Conservation (phyloP, 2,797 vertebrate species). For the Mus minutoides region DNA sequence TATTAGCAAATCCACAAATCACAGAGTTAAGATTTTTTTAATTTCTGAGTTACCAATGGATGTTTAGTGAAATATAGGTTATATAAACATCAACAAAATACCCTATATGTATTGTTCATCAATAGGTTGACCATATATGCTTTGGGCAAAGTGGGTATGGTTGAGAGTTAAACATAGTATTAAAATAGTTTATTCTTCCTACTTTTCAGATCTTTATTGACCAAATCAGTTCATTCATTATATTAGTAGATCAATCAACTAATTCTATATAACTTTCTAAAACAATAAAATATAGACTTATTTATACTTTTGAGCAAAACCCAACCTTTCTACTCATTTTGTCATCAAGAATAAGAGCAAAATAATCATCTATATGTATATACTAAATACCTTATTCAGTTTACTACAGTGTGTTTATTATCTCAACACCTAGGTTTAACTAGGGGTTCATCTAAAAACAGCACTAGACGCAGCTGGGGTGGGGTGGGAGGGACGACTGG, state of each 20-base stretch:
- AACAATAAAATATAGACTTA: neutral
- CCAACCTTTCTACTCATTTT: neutral
- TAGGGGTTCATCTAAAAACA: neutral
- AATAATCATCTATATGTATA: neutral
- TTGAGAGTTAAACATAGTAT: constrained; percentile 20
- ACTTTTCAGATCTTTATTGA: neutral
- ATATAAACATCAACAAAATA: neutral
- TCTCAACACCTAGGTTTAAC: neutral
- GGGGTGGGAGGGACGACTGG: no score
- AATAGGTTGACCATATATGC: neutral
- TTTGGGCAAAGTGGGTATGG: neutral
- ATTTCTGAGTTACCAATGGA: neutral
- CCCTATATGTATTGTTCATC: neutral
- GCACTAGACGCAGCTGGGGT: no score
- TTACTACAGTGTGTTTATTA: neutral
- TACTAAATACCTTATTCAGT: neutral
- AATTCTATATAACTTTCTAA: neutral
- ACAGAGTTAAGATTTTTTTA: neutral
- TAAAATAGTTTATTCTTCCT: neutral
- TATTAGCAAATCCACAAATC: neutral
- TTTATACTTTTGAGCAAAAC: neutral
- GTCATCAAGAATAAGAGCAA: neutral
- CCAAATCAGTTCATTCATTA: neutral
- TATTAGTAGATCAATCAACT: neutral
- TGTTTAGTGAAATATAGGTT: neutral